A percentile compares a stretch with the other conserved stretches of the same genome.
These are phyloP conservation scores for Steatocranus sp. DNA, from an alignment of 2,797 vertebrate species.

Conservation along the genomic window DNA sequence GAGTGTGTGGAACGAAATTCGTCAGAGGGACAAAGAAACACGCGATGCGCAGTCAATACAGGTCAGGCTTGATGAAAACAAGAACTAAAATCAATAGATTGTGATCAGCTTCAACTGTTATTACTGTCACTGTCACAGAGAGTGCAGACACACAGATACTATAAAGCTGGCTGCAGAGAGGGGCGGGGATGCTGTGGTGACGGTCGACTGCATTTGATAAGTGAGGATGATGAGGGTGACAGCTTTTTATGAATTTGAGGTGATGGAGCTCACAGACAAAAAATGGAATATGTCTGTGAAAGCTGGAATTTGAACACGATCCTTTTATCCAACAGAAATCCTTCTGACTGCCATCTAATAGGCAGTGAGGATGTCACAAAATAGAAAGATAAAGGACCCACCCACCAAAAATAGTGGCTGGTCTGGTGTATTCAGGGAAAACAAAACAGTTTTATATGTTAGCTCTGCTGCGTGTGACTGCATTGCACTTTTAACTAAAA, in stretches of 20 bases:
- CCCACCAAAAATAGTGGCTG: rapidly evolving
- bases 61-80: background rate
- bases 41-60: background rate
- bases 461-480: background rate
- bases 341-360: background rate
- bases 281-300: background rate
- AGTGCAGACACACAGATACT: background rate
- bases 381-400: background rate
- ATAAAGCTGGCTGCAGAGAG: background rate
- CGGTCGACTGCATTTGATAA: background rate
- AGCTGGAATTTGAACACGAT: background rate
- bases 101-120: background rate
- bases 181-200: background rate
- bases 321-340: background rate
- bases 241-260: background rate
- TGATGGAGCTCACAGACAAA: background rate
- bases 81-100: background rate
- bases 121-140: background rate
- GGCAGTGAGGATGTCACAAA: background rate
- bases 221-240: background rate
- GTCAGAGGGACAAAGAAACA: background rate
- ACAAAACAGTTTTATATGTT: background rate
- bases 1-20: background rate
- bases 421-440: rapidly evolving
- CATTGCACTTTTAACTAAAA: rapidly evolving